Base-by-base conservation (phyloP, 2,888 invertebrate genomes). In the Hoplodrina ambigua region DNA sequence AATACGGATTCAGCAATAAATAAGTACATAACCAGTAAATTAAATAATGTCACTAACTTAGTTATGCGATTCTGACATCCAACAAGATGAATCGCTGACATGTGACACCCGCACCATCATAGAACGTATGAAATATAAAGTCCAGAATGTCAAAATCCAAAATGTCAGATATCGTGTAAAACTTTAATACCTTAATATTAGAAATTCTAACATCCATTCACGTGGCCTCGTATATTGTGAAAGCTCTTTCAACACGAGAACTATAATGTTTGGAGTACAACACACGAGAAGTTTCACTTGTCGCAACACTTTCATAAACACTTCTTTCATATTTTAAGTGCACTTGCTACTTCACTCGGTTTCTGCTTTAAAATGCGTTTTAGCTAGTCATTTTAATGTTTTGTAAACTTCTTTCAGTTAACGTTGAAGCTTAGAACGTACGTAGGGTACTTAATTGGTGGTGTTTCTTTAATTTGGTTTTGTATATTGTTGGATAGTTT, bases 311-410 rank as follows among this genome's bases (percentile, higher is more conserved):
- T 78, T 78, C 41, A 78, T 68, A 81, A 71, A 78, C 72, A 81
- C 53, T 72, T 79, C 67, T 81, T 84, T 84, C 54, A 69, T 74
- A 69, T 76, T 66, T 53, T 70, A 76, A 80, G 80, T 84, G 84
- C 82, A 79, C 71, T 79, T 63, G 62, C 56, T 69, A 67, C 61
- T 82, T 67, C 63, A 52, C 56, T 19, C 57, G 44, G 15, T 66
- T 49, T 57, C 41, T 57, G 33, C 54, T 75, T 70, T 52, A 70
- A 70, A 82, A 79, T 49, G 55, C 62, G 55, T 73, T 69, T 55
- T 50, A 62, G 62, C 65, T 55, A 15, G 49, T 57, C 37, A 56
- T 78, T 76, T 72, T 61, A 61, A 67, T 72, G 64, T 67, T 72
- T 58, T 57, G 65, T 81, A 61, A 65, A 57, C 30, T 59, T 59